Conservation (phyloP, 2,797 vertebrate species). For the Notamacropus eugenii region DNA sequence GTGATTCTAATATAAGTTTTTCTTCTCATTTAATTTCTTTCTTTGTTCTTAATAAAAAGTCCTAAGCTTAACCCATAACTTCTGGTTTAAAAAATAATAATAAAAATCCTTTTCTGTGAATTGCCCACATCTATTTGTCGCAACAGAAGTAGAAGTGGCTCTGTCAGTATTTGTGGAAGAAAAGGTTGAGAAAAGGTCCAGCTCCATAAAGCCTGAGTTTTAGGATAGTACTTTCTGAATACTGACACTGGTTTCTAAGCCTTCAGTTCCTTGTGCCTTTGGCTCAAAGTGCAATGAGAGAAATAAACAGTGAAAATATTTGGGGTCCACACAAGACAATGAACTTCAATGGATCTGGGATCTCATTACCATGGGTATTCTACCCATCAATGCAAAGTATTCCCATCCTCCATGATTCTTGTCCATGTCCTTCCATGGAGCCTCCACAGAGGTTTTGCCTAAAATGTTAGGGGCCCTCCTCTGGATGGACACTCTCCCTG, state of each 20-base stretch:
- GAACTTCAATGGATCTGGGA: background rate
- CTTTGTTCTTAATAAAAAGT: conserved; percentile 27
- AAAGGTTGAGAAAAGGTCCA: background rate
- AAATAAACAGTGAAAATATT: conserved; percentile 15
- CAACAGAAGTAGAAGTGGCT: conserved; percentile 7
- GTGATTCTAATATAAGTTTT: conserved; percentile 54
- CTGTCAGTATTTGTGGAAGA: background rate
- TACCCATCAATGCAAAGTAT: background rate
- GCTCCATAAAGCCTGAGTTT: conserved; percentile 21
- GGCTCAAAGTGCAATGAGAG: background rate
- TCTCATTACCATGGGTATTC: background rate
- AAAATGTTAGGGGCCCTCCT: background rate
- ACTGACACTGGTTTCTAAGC: background rate
- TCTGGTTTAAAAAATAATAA: conserved; percentile 14
- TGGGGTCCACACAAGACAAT: background rate
- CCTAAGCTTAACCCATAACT: conserved; percentile 22
- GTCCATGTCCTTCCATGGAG: background rate
- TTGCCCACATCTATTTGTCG: conserved; percentile 17
- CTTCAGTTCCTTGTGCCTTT: background rate
- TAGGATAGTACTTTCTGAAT: background rate
- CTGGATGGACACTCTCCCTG: background rate
- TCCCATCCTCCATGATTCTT: background rate
- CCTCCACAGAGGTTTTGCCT: background rate
- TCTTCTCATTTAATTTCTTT: conserved; percentile 45
- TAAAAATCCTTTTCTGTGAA: conserved; percentile 26